Evolutionary conservation across 1,140 invertebrate species (phyloP).

Genomic region (Dendroctonus valens): DNA sequence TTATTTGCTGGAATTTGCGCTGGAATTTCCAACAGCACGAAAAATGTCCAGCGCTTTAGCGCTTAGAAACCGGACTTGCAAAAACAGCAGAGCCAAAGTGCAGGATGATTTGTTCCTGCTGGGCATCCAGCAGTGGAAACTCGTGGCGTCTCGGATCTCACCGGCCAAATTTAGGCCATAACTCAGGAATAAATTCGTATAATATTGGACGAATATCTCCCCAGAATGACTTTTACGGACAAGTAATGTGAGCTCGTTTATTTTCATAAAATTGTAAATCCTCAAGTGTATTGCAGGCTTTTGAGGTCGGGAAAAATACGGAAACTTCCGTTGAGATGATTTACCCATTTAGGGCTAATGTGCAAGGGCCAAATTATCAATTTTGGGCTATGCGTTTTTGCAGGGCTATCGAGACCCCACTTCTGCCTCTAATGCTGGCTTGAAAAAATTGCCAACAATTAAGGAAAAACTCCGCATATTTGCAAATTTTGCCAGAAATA

Average conservation of each 20-base stretch:
- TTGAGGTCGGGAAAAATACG: background rate
- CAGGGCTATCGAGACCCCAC: no score
- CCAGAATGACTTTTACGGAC: constrained; percentile 32
- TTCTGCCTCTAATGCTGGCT: no score
- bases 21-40: no score
- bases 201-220: constrained; percentile 32
- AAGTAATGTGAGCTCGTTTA: constrained; percentile 31
- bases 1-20: background rate
- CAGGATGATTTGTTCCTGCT: no score
- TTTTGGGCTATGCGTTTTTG: no score
- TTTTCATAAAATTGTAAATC: constrained; percentile 36
- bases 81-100: background rate
- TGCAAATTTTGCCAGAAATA: no score
- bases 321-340: no score
- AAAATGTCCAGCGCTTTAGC: no score
- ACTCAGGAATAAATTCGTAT: constrained; percentile 36
- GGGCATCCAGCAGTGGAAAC: background rate
- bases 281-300: constrained; percentile 23
- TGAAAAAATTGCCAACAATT: no score
- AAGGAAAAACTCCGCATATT: no score
- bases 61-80: background rate
- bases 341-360: no score
- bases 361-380: no score
- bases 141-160: constrained; percentile 18
- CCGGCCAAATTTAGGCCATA: constrained; percentile 33